Base-by-base conservation (phyloP, 2,888 invertebrate genomes). In the Gymnoscelis rufifasciata region DNA sequence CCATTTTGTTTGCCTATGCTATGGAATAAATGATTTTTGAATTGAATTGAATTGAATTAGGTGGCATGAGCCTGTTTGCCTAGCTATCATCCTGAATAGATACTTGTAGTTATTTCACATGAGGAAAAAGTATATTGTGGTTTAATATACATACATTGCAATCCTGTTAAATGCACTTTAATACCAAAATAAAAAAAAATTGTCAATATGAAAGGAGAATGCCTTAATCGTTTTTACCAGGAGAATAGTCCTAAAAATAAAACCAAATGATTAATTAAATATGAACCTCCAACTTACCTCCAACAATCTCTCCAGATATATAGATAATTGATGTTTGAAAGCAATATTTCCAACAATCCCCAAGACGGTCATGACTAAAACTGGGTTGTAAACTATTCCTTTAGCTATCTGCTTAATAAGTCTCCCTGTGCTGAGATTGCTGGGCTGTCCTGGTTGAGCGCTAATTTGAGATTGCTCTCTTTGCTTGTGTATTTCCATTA, bases 311-410 rank as follows among this genome's bases (percentile, higher is more conserved):
- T 92, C 91, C 24, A 97, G 79, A 54, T 94, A 91, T 35, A 90
- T 76, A 8, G 97, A 97, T 42, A 97, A 77, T 7, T 92, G 89
- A 69, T 95, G 94, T 56, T 92, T 91, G 73, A 96, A 97, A 28
- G 92, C 75, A 52, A 96, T 88, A 75, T 97, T 97, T 27, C 96
- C 96, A 52, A 92, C 74, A 8, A 98, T 93, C 6, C 98, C 98
- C 52, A 97, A 83, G n/a, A 95, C 83, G 0, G 98, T 97, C 97
- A 97, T 97, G 40, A 96, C 90, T 10, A 98, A 91, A 43, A 98
- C 92, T 0, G 98, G 98, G 84, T 98, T 98, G 7, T 93, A 89
- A 49, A 94, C 89, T 40, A 97, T 93, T 40, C 94, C 95, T 73
- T 92, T 92, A 6, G 91, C 62, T 26, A 90, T 90, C 65, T 90